Conservation (phyloP, 2,113 vertebrate species). For the Aptenodytes forsteri region DNA sequence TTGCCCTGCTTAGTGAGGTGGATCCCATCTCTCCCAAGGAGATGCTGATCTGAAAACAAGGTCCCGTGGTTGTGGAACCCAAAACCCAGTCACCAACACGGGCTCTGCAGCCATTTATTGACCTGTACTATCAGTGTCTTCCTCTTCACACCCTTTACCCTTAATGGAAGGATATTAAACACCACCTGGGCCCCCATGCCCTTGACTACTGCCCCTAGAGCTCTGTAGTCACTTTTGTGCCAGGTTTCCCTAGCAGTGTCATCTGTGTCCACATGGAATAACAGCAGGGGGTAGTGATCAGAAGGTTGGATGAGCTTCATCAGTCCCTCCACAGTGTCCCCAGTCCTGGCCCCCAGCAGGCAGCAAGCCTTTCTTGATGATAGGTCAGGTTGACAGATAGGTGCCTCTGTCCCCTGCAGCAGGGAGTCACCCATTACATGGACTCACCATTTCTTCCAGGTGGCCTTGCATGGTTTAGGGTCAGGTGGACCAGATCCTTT, state of each 20-base stretch:
- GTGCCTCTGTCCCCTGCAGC: background rate
- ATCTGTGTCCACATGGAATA: background rate
- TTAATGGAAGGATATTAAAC: background rate
- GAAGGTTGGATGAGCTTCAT: background rate
- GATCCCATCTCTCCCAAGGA: background rate
- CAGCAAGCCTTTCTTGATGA: background rate
- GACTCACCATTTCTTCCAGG: background rate
- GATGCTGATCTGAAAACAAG: background rate
- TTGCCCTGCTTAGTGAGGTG: background rate
- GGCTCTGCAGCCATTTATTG: background rate
- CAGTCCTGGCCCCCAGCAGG: background rate
- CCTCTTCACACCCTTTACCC: background rate
- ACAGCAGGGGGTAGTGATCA: background rate
- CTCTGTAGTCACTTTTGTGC: background rate
- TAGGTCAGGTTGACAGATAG: background rate
- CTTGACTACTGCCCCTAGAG: background rate
- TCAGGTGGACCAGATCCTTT: background rate
- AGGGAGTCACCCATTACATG: background rate
- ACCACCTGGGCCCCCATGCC: background rate
- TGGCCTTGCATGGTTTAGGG: background rate
- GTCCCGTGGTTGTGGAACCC: background rate
- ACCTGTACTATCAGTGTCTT: background rate
- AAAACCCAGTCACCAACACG: background rate
- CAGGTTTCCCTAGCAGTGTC: background rate
- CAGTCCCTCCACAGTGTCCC: too few relatives aligned